These are phyloP conservation scores for Aphaenogaster floridana DNA, from an alignment of 1,140 invertebrate species.

Conservation along the genomic window DNA sequence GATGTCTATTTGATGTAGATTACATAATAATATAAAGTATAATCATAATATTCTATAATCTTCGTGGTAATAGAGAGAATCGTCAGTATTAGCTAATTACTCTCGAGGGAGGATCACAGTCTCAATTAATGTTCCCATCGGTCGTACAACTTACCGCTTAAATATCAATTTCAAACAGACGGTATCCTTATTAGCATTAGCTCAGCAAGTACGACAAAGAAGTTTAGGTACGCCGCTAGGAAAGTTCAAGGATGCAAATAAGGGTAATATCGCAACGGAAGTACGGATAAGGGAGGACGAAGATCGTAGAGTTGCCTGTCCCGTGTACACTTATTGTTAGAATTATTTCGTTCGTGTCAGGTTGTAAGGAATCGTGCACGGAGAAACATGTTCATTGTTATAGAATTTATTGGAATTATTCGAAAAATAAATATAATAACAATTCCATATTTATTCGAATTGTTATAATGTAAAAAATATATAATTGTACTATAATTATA, in stretches of 20 bases:
- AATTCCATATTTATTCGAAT: not conserved
- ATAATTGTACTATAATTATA: not conserved
- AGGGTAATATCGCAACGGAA: constrained; percentile 67
- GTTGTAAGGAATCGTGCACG: not conserved
- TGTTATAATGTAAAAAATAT: not conserved
- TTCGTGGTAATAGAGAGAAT: constrained; percentile 18
- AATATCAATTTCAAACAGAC: constrained; percentile 77
- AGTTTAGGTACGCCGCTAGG: constrained; percentile 65
- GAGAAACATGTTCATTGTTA: not conserved
- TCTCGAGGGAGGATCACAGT: constrained; percentile 43
- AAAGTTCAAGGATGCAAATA: constrained; percentile 77
- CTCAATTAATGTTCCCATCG: constrained; percentile 65
- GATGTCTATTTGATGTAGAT: not conserved
- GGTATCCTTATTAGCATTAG: constrained; percentile 75
- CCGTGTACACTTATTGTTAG: constrained; percentile 66
- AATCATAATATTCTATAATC: not conserved
- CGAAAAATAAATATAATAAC: constrained; percentile 9
- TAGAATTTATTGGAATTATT: not conserved
- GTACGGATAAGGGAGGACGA: constrained; percentile 3
- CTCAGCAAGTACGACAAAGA: constrained; percentile 69
- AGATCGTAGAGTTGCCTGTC: constrained; percentile 56
- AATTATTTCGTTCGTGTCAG: constrained; percentile 52
- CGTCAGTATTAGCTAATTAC: constrained; percentile 46
- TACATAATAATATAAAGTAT: not conserved
- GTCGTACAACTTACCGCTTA: constrained; percentile 74